These are phyloP conservation scores for Acrocephalus kingi DNA, from an alignment of 2,113 vertebrate genomes.

Conservation along the genomic window DNA sequence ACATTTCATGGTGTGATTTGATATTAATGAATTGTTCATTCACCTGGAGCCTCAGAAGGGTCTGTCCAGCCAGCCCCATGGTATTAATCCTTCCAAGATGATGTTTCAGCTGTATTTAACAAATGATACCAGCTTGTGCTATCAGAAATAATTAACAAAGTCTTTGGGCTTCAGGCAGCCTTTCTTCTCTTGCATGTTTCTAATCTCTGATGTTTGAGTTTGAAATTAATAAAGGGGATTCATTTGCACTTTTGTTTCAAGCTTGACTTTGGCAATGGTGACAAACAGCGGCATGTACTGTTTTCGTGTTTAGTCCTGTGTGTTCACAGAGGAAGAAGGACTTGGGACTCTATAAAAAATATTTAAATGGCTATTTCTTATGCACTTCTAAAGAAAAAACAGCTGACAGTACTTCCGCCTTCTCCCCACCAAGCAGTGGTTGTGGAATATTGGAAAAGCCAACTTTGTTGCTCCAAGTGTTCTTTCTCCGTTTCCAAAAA, in stretches of 20 bases:
- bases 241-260: not conserved
- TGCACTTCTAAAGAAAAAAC: not conserved
- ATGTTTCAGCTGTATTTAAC: not conserved
- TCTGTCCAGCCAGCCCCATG: not conserved
- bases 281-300: not conserved
- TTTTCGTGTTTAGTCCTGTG: not conserved
- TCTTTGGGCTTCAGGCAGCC: not conserved
- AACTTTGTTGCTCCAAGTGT: not conserved
- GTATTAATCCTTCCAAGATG: not conserved
- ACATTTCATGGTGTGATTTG: not conserved
- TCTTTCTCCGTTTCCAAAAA: not conserved
- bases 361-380: not conserved
- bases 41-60: not conserved
- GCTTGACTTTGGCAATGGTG: not conserved
- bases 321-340: not conserved
- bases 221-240: not conserved
- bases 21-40: not conserved
- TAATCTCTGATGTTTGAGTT: not conserved
- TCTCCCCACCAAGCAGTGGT: not conserved
- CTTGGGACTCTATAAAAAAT: fast-evolving
- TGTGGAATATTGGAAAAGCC: not conserved
- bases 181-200: not conserved
- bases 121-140: not conserved
- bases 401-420: not conserved
- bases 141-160: not conserved